Evolutionary conservation across 2,113 vertebrate genomes (phyloP).

Genomic region (Heterocephalus glaber): DNA sequence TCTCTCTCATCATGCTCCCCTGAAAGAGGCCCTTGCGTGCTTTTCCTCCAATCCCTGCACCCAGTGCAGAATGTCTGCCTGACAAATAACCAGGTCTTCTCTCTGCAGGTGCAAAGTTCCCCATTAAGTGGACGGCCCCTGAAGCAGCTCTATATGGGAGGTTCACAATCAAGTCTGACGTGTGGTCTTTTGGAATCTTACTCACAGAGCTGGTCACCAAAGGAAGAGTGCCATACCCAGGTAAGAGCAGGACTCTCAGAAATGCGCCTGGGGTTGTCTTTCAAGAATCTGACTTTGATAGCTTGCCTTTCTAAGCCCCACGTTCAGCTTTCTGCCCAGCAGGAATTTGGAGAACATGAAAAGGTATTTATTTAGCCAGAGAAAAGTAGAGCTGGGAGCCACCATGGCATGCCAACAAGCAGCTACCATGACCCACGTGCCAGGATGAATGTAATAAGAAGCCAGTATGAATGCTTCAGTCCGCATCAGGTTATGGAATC

Average conservation of each 20-base stretch:
- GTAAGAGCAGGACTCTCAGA: slow-evolving; percentile 84
- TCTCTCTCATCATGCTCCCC: neutral
- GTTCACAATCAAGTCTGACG: slow-evolving; percentile 99
- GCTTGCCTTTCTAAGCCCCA: neutral
- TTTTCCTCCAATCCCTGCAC: too few species aligned
- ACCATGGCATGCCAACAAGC: neutral
- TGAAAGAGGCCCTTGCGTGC: neutral
- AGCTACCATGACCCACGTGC: neutral
- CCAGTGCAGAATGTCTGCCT: neutral
- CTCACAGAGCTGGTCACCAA: slow-evolving; percentile 98
- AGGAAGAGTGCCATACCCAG: slow-evolving; percentile 98
- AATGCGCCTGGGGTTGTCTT: neutral
- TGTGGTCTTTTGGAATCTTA: slow-evolving; percentile 98
- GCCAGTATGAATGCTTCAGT: neutral
- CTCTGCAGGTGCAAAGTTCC: slow-evolving; percentile 95
- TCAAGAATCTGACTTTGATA: neutral
- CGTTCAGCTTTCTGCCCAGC: neutral
- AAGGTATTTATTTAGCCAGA: slow-evolving; percentile 8
- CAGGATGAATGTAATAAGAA: neutral
- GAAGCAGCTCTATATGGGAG: slow-evolving; percentile 96
- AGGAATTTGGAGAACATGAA: neutral
- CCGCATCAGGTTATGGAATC: neutral
- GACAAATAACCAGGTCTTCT: slow-evolving; percentile 58
- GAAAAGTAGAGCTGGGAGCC: neutral
- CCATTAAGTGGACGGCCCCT: slow-evolving; percentile 98